These are phyloP conservation scores for Butorides virescens DNA, from an alignment of 2,113 vertebrate genomes.

Conservation along the genomic window DNA sequence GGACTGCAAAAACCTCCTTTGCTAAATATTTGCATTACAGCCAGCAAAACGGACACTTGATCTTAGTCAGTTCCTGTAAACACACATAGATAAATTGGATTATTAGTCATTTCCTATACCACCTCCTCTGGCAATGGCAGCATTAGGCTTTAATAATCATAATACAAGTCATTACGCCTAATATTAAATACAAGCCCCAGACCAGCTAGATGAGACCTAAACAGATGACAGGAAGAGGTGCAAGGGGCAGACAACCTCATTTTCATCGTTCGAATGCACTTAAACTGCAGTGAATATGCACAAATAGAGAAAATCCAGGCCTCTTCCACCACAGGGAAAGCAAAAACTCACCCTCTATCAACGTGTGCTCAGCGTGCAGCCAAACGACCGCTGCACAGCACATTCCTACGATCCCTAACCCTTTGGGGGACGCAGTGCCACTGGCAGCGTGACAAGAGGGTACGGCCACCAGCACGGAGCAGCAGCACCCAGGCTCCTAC, in stretches of 20 bases:
- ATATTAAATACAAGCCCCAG: not conserved
- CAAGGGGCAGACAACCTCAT: not conserved
- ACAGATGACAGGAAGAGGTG: not conserved
- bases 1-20: not conserved
- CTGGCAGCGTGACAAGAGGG: not conserved
- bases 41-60: not conserved
- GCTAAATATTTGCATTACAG: not conserved
- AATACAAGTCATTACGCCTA: not conserved
- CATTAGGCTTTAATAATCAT: not conserved
- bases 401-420: not conserved
- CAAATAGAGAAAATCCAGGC: not conserved
- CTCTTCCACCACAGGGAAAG: not conserved
- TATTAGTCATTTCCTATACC: not conserved
- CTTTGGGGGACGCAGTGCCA: not conserved
- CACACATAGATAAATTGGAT: not conserved
- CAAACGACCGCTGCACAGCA: rapidly evolving
- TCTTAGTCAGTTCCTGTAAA: not conserved
- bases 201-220: not conserved
- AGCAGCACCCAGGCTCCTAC: not conserved
- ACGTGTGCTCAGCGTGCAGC: rapidly evolving
- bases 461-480: not conserved
- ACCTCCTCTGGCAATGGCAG: not conserved
- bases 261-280: not conserved
- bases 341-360: no score
- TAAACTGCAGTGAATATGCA: not conserved